Evolutionary conservation across 2,113 vertebrate species (phyloP).

Genomic region (Syngnathus floridae): DNA sequence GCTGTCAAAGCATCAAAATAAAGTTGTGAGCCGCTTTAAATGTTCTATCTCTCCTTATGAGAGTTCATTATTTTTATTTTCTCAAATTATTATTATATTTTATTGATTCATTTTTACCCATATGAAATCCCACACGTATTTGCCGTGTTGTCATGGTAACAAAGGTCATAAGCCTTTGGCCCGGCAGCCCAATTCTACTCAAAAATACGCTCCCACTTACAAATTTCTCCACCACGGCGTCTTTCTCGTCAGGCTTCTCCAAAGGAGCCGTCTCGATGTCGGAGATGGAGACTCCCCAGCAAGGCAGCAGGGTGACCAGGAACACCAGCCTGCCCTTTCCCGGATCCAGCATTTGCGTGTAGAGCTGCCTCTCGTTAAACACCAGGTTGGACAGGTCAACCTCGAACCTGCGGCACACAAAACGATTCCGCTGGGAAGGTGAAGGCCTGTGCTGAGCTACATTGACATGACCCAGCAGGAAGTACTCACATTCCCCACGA

Average conservation of each 20-base stretch:
- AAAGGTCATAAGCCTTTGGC: not conserved
- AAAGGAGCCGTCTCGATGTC: slow-evolving; percentile 79
- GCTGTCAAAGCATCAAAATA: not conserved
- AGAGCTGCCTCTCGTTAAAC: slow-evolving; percentile 74
- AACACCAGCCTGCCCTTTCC: slow-evolving; percentile 78
- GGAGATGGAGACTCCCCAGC: slow-evolving; percentile 80
- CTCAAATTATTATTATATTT: too few species aligned
- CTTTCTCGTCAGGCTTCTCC: slow-evolving; percentile 71
- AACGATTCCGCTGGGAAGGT: slow-evolving; percentile 17
- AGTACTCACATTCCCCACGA: slow-evolving; percentile 88
- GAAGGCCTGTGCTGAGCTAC: slow-evolving; percentile 22
- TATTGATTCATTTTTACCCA: too few species aligned
- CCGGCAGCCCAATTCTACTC: not conserved
- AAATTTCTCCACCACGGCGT: slow-evolving; percentile 72
- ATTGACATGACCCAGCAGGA: slow-evolving; percentile 21
- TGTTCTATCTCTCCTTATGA: not conserved
- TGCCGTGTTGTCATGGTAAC: not conserved
- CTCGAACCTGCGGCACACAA: slow-evolving; percentile 73
- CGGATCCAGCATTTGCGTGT: slow-evolving; percentile 65
- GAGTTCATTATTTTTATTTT: not conserved
- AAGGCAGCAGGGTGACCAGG: slow-evolving; percentile 76
- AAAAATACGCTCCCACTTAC: slow-evolving; percentile 66
- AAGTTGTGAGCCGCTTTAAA: not conserved
- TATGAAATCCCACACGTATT: too few species aligned
- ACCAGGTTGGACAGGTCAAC: slow-evolving; percentile 77